Percentiles rank a stretch among this genome's conserved stretches.
phyloP scores from a whole-genome alignment of 2,113 vertebrate genomes.

The Microcebus jonahi region DNA sequence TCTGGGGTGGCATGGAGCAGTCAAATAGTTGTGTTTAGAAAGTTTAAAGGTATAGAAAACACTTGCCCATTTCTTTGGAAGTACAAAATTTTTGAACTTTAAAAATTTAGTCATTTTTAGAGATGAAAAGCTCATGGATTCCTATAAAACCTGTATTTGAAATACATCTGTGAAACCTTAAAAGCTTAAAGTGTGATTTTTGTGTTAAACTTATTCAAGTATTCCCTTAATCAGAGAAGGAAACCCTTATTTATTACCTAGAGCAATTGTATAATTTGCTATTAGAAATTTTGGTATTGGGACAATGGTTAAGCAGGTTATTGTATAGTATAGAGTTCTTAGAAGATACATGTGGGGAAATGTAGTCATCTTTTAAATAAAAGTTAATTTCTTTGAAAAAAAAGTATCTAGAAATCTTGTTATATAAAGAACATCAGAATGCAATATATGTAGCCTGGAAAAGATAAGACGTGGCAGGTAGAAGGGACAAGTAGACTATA shows the following conservation, averaged over 20 bases:
- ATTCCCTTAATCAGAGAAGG: constrained; percentile 79
- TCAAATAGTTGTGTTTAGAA: constrained; percentile 78
- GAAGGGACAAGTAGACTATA: not conserved
- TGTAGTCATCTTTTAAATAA: constrained; percentile 82
- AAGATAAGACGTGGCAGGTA: not conserved
- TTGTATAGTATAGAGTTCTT: constrained; percentile 75
- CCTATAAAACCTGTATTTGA: constrained; percentile 76
- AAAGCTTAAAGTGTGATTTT: constrained; percentile 72
- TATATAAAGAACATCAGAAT: not conserved
- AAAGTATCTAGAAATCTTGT: not conserved
- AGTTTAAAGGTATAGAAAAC: constrained; percentile 76
- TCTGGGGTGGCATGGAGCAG: constrained; percentile 63
- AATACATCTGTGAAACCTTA: constrained; percentile 77
- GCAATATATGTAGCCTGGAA: not conserved
- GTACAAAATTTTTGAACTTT: constrained; percentile 72
- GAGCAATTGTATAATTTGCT: constrained; percentile 84
- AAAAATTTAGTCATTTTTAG: constrained; percentile 67
- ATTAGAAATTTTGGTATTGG: constrained; percentile 79
- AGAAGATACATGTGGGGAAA: constrained; percentile 68
- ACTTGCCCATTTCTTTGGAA: constrained; percentile 65
- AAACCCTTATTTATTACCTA: constrained; percentile 83
- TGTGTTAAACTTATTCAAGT: constrained; percentile 73
- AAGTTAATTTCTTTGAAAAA: constrained; percentile 83
- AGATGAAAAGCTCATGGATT: constrained; percentile 73
- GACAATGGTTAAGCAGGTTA: constrained; percentile 74